Percentiles rank a stretch among this genome's conserved stretches.
phyloP scores from a whole-genome alignment of 53 echinoderm and acorn worm genomes.

The Apostichopus leukothele region DNA sequence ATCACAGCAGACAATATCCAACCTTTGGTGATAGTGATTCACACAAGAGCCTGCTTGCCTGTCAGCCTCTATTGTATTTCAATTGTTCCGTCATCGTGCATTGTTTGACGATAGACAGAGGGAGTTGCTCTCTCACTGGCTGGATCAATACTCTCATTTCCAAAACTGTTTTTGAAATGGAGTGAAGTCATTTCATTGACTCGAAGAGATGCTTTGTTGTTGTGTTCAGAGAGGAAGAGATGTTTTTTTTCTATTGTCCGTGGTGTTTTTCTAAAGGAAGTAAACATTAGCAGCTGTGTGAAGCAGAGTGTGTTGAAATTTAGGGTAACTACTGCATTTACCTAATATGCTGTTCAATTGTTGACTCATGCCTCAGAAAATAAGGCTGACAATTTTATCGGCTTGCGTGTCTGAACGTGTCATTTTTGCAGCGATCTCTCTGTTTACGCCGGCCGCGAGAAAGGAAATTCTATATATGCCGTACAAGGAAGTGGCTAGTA shows the following conservation, averaged over 20 bases:
- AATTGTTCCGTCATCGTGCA: no score
- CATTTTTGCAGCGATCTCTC: background rate
- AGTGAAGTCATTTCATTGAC: no score
- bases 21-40: no score
- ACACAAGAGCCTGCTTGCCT: no score
- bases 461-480: background rate
- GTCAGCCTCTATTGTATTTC: no score
- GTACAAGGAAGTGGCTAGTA: background rate
- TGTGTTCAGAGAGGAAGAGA: no score
- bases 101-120: no score
- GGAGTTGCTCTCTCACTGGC: no score
- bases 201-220: no score
- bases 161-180: no score
- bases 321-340: background rate
- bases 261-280: background rate
- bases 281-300: background rate
- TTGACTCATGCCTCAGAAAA: background rate
- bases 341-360: background rate
- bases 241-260: background rate
- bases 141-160: no score
- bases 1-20: no score
- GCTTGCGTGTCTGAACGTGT: background rate
- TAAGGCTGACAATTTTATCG: background rate
- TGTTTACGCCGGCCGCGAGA: background rate
- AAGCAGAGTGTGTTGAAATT: background rate